These are phyloP conservation scores for Galaxea fascicularis DNA, from an alignment of 92 coral and sea anemone genomes.

Conservation along the genomic window DNA sequence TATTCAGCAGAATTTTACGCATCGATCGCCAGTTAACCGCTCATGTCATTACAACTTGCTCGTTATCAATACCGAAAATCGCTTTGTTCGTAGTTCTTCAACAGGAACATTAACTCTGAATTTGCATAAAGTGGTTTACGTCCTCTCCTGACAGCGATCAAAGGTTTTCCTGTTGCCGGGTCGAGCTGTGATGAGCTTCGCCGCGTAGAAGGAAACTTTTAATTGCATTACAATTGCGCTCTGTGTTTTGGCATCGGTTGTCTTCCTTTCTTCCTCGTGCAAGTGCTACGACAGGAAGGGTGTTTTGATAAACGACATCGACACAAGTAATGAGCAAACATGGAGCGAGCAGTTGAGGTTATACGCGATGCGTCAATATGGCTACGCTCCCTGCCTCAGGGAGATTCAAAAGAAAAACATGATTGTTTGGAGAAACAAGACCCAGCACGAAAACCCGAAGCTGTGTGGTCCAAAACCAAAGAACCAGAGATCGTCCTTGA, in stretches of 20 bases:
- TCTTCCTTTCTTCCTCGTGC: background rate
- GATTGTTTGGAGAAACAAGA: constrained; percentile 25
- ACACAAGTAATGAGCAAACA: constrained; percentile 5
- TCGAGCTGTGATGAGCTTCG: background rate
- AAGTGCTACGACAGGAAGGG: background rate
- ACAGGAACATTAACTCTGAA: constrained; percentile 16
- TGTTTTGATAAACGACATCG: background rate
- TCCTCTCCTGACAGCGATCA: background rate
- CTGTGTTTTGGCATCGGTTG: background rate
- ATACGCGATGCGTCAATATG: constrained; percentile 38
- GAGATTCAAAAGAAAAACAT: constrained; percentile 11
- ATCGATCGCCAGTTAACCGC: background rate
- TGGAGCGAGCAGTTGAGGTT: constrained; percentile 48
- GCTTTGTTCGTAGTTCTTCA: constrained; percentile 22
- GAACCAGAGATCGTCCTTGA: constrained; percentile 42
- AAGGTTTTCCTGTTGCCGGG: background rate
- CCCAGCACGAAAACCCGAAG: constrained; percentile 28
- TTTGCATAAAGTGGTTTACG: constrained; percentile 26
- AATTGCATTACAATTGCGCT: background rate
- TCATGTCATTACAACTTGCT: background rate
- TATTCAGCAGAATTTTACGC: background rate
- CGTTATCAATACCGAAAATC: constrained; percentile 3
- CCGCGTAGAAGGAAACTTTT: background rate
- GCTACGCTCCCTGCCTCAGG: constrained; percentile 26
- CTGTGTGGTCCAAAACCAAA: constrained; percentile 45